A percentile compares a stretch with the other conserved stretches of the same genome.
These are phyloP conservation scores for Pangasianodon hypophthalmus DNA, from an alignment of 2,113 vertebrate species.

Conservation along the genomic window DNA sequence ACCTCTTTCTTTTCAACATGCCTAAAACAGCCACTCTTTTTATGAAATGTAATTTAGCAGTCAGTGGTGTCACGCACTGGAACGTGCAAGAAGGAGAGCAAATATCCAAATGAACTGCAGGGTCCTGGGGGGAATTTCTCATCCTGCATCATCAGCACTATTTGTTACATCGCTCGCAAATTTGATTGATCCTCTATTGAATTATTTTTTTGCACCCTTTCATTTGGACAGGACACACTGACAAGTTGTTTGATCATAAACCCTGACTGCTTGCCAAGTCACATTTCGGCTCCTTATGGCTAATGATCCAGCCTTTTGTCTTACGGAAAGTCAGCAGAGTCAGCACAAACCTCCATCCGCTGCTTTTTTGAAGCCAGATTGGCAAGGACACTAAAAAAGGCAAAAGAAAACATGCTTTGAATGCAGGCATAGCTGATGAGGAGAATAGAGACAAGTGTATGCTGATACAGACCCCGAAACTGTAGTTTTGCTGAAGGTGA, in stretches of 20 bases:
- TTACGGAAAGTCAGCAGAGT: slow-evolving; percentile 77
- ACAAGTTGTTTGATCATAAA: slow-evolving; percentile 84
- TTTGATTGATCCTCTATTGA: slow-evolving; percentile 85
- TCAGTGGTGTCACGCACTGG: slow-evolving; percentile 91
- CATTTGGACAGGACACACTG: slow-evolving; percentile 78
- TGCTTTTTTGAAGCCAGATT: slow-evolving; percentile 75
- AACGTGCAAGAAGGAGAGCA: slow-evolving; percentile 86
- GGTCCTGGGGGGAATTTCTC: slow-evolving; percentile 84
- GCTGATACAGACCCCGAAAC: neutral
- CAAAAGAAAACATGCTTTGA: slow-evolving; percentile 68
- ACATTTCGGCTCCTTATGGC: slow-evolving; percentile 78
- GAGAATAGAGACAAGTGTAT: slow-evolving; percentile 5
- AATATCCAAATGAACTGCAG: slow-evolving; percentile 83
- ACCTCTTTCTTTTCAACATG: slow-evolving; percentile 98
- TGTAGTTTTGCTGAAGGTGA: slow-evolving; percentile 25
- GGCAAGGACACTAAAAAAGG: slow-evolving; percentile 73
- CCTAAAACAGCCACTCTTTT: slow-evolving; percentile 83
- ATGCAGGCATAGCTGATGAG: slow-evolving; percentile 64
- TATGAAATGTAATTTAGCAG: slow-evolving; percentile 96
- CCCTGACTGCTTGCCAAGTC: slow-evolving; percentile 80
- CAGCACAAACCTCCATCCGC: slow-evolving; percentile 68
- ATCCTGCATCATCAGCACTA: slow-evolving; percentile 84
- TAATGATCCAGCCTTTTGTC: slow-evolving; percentile 79
- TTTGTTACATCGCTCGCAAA: slow-evolving; percentile 76
- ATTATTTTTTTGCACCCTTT: slow-evolving; percentile 79